Base-by-base conservation (phyloP, 2,113 vertebrate species). In the Rhabdornis inornatus region DNA sequence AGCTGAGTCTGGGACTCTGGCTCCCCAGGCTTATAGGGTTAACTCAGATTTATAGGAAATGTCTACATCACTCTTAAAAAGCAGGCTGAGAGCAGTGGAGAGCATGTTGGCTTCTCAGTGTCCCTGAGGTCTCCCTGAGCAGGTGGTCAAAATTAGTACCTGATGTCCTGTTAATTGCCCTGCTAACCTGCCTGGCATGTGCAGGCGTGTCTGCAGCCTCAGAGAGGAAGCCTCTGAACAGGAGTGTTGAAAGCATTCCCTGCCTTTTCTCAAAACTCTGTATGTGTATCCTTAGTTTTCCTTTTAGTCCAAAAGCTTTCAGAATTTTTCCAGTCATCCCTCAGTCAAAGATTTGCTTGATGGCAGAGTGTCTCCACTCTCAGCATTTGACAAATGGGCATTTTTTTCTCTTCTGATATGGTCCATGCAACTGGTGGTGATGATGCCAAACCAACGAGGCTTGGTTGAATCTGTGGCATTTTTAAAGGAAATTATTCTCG, bases 21-120 rank as follows among this genome's bases (percentile, higher is more conserved):
- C 57, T 94, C 88, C 27, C 37, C 44, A 84, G 72, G 89, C 91
- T 93, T 90, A 53, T 15, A 79, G 92, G 69, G 92, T 96, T 94
- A 94, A 90, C 47, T 64, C 68, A 90, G 85, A 95, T 95, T 95
- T 97, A 90, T 85, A 52, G 76, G 76, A 47, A 71, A 31, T 66
- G 91, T 89, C 91, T 92, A 42, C 89, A 47, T 83, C 1, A 0
- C 64, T 93, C 86, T 87, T 71, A 40, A 64, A 89, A 90, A 87
- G 69, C 83, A 90, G 50, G 52, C n/a, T 39, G 60, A 78, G 92
- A 63, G 61, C 52, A 89, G 30, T 9, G 45, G 47, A 87, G 85
- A 85, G 86, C 42, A 7, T 17, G 59, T 70, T 81, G 92, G 61
- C 68, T 89, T 83, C 55, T 71, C 53, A 66, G 45, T 33, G 27